Base-by-base conservation (phyloP, 2,113 vertebrate species). In the Tauraco erythrolophus region DNA sequence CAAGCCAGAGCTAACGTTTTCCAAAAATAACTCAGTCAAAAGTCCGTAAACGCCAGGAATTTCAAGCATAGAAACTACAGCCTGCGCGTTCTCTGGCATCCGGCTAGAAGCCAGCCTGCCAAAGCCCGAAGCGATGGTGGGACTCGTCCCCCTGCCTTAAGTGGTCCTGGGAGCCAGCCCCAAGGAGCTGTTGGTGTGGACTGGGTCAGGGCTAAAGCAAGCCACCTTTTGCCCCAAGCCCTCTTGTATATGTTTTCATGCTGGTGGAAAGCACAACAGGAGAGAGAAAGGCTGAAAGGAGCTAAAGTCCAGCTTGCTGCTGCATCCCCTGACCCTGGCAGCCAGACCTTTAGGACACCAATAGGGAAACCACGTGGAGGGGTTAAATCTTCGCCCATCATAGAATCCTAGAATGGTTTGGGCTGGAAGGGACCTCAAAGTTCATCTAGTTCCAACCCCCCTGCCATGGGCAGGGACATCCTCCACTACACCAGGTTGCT, bases 1-100 rank as follows among this genome's bases (percentile, higher is more conserved):
- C 66, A 95, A 82, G 13, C 35, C 64, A 19, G 5, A 57, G 60
- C 39, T 39, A 14, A 76, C 2, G 4, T 33, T 53, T 84, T 53
- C 81, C 77, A 71, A 82, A 91, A 93, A 69, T 21, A 72, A 79
- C 31, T 9, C 27, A 82, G 39, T 22, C 68, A 35, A 28, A 92
- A 89, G 37, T 64, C 57, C 77, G 30, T 17, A 74, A 96, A 80
- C 0, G 4, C 41, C 87, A 69, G 57, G 81, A 56, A 62, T 91
- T 87, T 70, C 80, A 39, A 81, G 69, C 46, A 33, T 25, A 27
- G 84, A 68, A 51, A 28, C 35, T 23, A 12, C 53, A 22, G 39
- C 27, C 81, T 2, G 0, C 1, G 0, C 5, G 12, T 11, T 56
- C 41, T 74, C 39, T 1, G 0, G 14, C 6, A 41, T 5, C 15